Evolutionary conservation across 2,797 vertebrate genomes (phyloP).

Genomic region (Dermochelys coriacea): DNA sequence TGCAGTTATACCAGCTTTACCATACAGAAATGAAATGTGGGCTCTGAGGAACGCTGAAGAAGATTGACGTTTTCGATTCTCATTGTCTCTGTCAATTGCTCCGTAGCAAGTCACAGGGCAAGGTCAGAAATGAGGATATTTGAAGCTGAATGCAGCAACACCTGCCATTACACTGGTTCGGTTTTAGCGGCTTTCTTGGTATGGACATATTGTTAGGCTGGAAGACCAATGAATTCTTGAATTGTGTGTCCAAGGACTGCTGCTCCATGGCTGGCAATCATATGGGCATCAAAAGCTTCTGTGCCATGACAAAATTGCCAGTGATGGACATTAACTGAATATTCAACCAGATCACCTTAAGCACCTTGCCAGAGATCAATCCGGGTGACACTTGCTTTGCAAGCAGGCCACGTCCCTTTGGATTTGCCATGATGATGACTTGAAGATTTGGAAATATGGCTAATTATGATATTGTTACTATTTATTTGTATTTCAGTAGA

Average conservation of each 20-base stretch:
- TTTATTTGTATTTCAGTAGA: background rate
- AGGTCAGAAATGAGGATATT: background rate
- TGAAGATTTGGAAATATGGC: background rate
- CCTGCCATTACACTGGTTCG: background rate
- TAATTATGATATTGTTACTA: background rate
- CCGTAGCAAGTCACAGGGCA: background rate
- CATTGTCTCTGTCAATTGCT: background rate
- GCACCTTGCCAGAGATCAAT: background rate
- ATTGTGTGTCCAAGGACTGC: background rate
- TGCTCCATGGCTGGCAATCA: background rate
- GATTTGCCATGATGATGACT: background rate
- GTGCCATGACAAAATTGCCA: background rate
- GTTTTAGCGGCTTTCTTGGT: background rate
- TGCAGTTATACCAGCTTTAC: background rate
- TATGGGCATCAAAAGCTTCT: background rate
- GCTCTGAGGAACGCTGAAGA: too few species aligned
- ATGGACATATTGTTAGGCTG: background rate
- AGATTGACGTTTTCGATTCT: background rate
- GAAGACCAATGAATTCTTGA: too few species aligned
- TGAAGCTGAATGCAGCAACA: background rate
- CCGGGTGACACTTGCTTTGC: background rate
- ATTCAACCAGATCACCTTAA: background rate
- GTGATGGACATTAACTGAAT: background rate
- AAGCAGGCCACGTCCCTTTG: background rate
- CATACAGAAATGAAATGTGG: too few species aligned